Percentiles rank a stretch among this genome's conserved stretches.
Conservation (phyloP, 2,888 invertebrate species). For the Agrochola circellaris region DNA sequence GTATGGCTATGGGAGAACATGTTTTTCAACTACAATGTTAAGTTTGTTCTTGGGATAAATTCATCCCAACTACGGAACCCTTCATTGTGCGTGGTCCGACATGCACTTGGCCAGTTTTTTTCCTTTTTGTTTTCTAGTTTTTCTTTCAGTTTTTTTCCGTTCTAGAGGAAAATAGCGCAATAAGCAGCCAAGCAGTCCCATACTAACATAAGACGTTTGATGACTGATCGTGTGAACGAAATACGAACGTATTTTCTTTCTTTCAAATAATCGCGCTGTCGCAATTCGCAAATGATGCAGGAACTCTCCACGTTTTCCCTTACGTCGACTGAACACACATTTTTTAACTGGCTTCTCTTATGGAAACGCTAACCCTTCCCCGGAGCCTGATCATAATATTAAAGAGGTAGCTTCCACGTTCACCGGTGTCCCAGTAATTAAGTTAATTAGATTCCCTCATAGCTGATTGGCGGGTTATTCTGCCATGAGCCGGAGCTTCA, state of each 20-base stretch:
- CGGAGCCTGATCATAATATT: background rate
- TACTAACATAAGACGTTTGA: background rate
- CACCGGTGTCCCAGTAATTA: slow-evolving; percentile 36
- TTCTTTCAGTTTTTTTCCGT: too few species aligned
- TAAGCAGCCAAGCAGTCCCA: background rate
- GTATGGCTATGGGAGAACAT: too few species aligned
- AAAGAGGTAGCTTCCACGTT: background rate
- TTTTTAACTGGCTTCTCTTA: slow-evolving; percentile 5
- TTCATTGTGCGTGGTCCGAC: too few species aligned
- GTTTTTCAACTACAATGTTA: too few species aligned
- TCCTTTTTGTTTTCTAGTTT: too few species aligned
- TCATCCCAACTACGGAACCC: too few species aligned
- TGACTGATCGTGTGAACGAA: background rate
- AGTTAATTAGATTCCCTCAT: slow-evolving; percentile 59
- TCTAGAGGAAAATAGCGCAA: background rate
- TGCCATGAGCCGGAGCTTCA: slow-evolving; percentile 34
- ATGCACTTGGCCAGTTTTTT: too few species aligned
- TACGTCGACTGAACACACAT: background rate
- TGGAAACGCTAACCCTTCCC: slow-evolving; percentile 8
- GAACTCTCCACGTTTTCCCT: background rate
- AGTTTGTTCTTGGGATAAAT: too few species aligned
- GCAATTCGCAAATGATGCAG: background rate
- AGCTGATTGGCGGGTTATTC: slow-evolving; percentile 51
- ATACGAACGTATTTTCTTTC: too few species aligned
- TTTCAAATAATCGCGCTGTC: background rate